Conservation (phyloP, 2,797 vertebrate species). For the Fringilla coelebs region DNA sequence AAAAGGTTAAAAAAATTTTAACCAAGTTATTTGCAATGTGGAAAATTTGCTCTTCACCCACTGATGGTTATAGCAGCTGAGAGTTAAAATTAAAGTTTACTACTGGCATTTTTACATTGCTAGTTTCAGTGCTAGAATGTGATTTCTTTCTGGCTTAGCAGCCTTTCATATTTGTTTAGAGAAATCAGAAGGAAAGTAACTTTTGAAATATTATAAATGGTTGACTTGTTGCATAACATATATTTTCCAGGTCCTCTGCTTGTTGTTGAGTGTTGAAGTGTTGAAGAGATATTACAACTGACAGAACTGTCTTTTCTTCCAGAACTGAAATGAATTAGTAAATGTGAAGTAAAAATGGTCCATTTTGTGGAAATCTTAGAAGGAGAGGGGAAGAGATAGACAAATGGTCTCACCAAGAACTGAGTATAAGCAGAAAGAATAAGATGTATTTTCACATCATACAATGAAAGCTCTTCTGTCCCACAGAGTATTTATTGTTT, state of each 20-base stretch:
- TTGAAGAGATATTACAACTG: background rate
- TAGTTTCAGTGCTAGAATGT: background rate
- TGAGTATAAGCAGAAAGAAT: background rate
- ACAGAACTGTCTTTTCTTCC: constrained; percentile 27
- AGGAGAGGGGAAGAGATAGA: background rate
- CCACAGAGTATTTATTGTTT: constrained; percentile 11
- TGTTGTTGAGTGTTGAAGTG: background rate
- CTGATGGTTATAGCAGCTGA: background rate
- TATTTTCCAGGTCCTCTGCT: background rate
- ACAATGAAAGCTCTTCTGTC: background rate
- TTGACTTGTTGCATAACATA: background rate
- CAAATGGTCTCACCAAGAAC: background rate
- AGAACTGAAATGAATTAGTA: constrained; percentile 43
- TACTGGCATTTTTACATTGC: background rate
- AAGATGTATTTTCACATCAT: constrained; percentile 9
- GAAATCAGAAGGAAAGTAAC: background rate
- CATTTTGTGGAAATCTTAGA: constrained; percentile 1
- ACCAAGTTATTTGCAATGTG: background rate
- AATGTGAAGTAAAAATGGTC: background rate
- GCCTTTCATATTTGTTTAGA: constrained; percentile 13
- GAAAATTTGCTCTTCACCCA: background rate
- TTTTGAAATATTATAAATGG: constrained; percentile 17
- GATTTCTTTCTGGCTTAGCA: constrained; percentile 4
- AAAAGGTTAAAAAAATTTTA: background rate
- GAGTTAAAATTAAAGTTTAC: background rate